Percentiles rank a stretch among this genome's conserved stretches.
phyloP scores from a whole-genome alignment of 2,888 invertebrate species.

The Chaetogeoica ovagalla region DNA sequence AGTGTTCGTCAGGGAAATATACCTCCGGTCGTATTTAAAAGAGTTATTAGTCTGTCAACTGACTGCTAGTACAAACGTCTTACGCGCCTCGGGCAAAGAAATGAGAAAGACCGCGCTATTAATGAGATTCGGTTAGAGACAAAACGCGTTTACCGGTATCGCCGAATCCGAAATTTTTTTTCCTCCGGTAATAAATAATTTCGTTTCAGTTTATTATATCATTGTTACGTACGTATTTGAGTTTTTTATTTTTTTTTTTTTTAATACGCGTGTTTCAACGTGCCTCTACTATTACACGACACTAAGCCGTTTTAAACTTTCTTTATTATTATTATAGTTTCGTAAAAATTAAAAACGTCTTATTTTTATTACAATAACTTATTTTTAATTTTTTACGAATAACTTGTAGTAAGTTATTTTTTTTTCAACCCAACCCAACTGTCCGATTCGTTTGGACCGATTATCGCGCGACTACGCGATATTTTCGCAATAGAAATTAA shows the following conservation, averaged over 20 bases:
- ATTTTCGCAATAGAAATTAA: no score
- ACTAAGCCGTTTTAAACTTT: background rate
- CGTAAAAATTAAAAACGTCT: no score
- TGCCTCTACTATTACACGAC: background rate
- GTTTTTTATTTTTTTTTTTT: no score
- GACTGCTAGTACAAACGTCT: background rate
- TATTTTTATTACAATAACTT: no score
- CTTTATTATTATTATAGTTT: no score
- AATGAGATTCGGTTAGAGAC: conserved; percentile 29
- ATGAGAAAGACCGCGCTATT: background rate
- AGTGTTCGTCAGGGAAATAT: background rate
- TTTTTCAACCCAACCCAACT: no score
- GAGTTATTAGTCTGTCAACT: conserved; percentile 30
- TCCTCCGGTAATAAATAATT: background rate
- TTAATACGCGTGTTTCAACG: background rate
- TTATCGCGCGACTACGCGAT: no score
- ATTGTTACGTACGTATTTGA: background rate
- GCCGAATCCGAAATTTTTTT: background rate
- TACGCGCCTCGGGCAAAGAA: conserved; percentile 3
- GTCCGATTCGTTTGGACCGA: no score
- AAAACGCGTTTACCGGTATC: conserved; percentile 19
- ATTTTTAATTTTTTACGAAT: no score
- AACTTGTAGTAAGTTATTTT: no score
- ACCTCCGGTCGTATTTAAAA: background rate
- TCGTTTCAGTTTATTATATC: background rate